Base-by-base conservation (phyloP, 2,888 invertebrate species). In the Pollenia amentaria region DNA sequence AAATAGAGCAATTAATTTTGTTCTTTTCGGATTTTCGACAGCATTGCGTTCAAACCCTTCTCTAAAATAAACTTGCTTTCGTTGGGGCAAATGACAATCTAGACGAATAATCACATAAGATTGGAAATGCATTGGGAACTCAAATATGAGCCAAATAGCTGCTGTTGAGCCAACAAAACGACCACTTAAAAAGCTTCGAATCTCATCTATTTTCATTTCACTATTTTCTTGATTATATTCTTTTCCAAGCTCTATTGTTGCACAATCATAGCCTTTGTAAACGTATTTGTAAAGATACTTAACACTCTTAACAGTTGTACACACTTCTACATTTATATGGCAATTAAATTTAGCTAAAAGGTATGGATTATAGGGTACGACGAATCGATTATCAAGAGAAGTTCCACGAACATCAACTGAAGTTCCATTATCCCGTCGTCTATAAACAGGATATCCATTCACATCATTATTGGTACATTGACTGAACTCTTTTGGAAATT, bases 321-420 rank as follows among this genome's bases (percentile, higher is more conserved):
- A 62, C 11, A 62, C 60, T 62, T 62, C 60, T 11, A 40, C 60
- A 38, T 40, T 40, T 38, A 62, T 29, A 62, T n/a, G 60, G 21
- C 60, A 62, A 40, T 62, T n/a, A 16, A 69, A 48, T 69, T 69
- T 69, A 2, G 67, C 21, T 12, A 69, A 51, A 29, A 38, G n/a
- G 12, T 67, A 67, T 48, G 48, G 67, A 46, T 67, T 67, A 12
- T 67, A 67, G 21, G 48, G 67, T 21, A 51, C 69, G 9, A 48
- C 69, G 29, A 21, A 69, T 38, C 69, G 10, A n/a, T 69, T 69
- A n/a, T 69, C 69, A 21, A 69, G 21, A 14, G 51, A 7, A n/a
- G n/a, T 51, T n/a, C 51, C 51, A 7, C 51, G n/a, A n/a, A 16
- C 51, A 51, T 51, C 51, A 8, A 51, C 51, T n/a, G 51, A n/a